Conservation (phyloP, 2,888 invertebrate genomes). For the Drepanosiphum platanoidis region DNA sequence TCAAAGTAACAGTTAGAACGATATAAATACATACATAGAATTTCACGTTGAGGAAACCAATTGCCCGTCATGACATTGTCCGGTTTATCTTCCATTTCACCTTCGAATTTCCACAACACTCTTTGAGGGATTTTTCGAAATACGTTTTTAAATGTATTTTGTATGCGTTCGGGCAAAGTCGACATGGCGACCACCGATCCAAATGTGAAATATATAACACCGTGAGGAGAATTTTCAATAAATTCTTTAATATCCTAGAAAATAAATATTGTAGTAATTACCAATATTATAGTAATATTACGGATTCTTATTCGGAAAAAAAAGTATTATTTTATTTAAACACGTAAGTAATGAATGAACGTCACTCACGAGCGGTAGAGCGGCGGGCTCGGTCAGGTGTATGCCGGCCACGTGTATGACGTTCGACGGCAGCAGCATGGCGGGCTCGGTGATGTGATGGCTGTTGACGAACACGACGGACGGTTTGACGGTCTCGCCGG, state of each 20-base stretch:
- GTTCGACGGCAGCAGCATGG: conserved; percentile 15
- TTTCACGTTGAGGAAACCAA: conserved; percentile 46
- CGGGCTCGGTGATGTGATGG: conserved; percentile 44
- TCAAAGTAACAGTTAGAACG: too few species aligned
- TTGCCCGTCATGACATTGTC: conserved; percentile 38
- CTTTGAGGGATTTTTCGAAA: conserved; percentile 39
- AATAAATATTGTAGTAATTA: not conserved
- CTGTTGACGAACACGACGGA: conserved; percentile 51
- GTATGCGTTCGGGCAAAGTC: conserved; percentile 38
- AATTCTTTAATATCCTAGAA: conserved; percentile 42
- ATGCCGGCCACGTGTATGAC: conserved; percentile 45
- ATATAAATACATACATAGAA: conserved; percentile 20
- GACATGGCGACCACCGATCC: conserved; percentile 48
- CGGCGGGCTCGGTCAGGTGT: not conserved
- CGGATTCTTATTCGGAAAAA: too few species aligned
- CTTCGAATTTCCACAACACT: conserved; percentile 54
- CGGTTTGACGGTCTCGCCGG: conserved; percentile 10
- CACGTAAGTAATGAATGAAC: too few species aligned
- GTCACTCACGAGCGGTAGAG: conserved; percentile 14
- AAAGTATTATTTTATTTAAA: too few species aligned
- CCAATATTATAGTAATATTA: not conserved
- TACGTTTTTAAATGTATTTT: conserved; percentile 41
- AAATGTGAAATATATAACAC: conserved; percentile 52
- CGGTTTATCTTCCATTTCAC: conserved; percentile 49
- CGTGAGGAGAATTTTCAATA: conserved; percentile 36